Base-by-base conservation (phyloP, 2,797 vertebrate species). In the Pantherophis vulpinus region DNA sequence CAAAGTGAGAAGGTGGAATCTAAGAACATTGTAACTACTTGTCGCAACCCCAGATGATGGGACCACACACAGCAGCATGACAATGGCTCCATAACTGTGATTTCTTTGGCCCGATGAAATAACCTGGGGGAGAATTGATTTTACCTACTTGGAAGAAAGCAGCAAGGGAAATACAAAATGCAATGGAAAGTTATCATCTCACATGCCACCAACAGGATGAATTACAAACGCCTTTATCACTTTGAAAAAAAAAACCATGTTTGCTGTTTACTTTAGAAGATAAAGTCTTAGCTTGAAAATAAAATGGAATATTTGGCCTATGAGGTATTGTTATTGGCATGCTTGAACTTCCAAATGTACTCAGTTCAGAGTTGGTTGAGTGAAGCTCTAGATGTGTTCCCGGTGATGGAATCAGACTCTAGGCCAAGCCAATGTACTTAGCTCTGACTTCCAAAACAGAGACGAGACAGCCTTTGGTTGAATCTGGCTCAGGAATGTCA, bases 311-410 rank as follows among this genome's bases (percentile, higher is more conserved):
- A 12, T 3, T n/a, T 32, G 7, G 18, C 16, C 63, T 90, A 60
- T 92, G 63, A 93, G 86, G 70, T 2, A 79, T 8, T 87, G 42
- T 2, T 90, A 2, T 1, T 70, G 23, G 88, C 29, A 92, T 14
- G 7, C 51, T 13, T 42, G 16, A 92, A n/a, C 16, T 13, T 29
- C 92, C 66, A 87, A 55, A 1, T 0, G 13, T 92, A 47, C 94
- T 90, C 55, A 89, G 0, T 58, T 66, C 42, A 86, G 12, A 29
- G 1, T 27, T 63, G 23, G 20, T 54, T 83, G n/a, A 91, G 23
- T 93, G 93, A 93, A 89, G 86, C 0, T 86, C 66, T 92, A 88
- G 92, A 90, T 32, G 58, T 56, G 10, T 89, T 92, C 89, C 66
- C 2, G 61, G 54, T 56, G 86, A 60, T 83, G 59, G 89, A 90